A percentile compares a stretch with the other conserved stretches of the same genome.
phyloP scores from a whole-genome alignment of 1,140 invertebrate genomes.

The Drosophila melanogaster region Release_6_plus_ISO1_MT NT_033779.5:4361501-4362000 shows the following conservation, averaged over 20 bases:
- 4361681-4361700: not conserved
- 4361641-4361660: no score
- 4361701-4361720: not conserved
- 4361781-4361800: slow-evolving; percentile 13
- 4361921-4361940: slow-evolving; percentile 82
- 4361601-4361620: slow-evolving; percentile 3
- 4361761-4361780: slow-evolving; percentile 83
- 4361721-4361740: slow-evolving; percentile 80
- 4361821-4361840: not conserved
- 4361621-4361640: no score
- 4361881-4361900: slow-evolving; percentile 56
- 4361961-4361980: slow-evolving; percentile 37
- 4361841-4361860: slow-evolving; percentile 13
- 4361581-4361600: slow-evolving; percentile 24
- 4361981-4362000: slow-evolving; percentile 10
- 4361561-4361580: slow-evolving; percentile 52
- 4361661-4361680: not conserved
- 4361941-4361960: slow-evolving; percentile 80
- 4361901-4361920: slow-evolving; percentile 76
- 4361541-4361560: slow-evolving; percentile 70
- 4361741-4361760: slow-evolving; percentile 83
- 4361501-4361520: slow-evolving; percentile 25
- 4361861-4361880: slow-evolving; percentile 29
- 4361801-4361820: not conserved
- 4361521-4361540: slow-evolving; percentile 57